phyloP scores from a whole-genome alignment of 2,888 invertebrate genomes.

The Cyclophora albipunctata region DNA sequence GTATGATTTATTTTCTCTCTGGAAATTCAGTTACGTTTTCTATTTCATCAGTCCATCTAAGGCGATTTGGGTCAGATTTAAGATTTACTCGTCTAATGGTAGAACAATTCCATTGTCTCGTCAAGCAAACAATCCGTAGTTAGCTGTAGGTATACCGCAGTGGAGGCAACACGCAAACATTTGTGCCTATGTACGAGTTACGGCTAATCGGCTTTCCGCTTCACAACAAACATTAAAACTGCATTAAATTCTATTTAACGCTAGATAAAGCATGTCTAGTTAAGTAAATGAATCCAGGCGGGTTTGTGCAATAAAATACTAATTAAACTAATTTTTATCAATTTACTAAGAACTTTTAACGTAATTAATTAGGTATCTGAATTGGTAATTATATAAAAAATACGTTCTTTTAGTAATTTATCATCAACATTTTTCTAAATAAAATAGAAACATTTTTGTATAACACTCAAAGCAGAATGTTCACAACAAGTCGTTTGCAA shows the following conservation, averaged over 20 bases:
- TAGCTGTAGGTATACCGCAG: slow-evolving; percentile 31
- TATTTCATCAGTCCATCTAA: no score
- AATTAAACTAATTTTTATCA: slow-evolving; percentile 17
- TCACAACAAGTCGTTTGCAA: no score
- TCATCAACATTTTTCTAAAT: no score
- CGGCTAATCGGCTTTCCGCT: slow-evolving; percentile 50
- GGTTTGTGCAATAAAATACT: neutral
- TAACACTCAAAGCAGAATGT: no score
- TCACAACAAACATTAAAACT: slow-evolving; percentile 62
- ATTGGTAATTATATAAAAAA: no score
- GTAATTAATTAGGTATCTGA: no score
- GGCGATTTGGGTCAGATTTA: slow-evolving; percentile 21
- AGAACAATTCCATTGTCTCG: slow-evolving; percentile 45
- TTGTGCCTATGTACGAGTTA: slow-evolving; percentile 32
- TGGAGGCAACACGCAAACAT: slow-evolving; percentile 40
- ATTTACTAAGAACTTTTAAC: no score
- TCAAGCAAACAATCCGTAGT: slow-evolving; percentile 34
- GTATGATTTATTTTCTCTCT: no score
- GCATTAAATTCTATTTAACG: slow-evolving; percentile 65
- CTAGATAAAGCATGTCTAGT: slow-evolving; percentile 44
- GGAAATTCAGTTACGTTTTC: no score
- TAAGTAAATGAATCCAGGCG: slow-evolving; percentile 42
- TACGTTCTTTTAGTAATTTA: no score
- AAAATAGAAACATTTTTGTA: no score
- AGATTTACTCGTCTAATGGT: slow-evolving; percentile 34